A percentile compares a stretch with the other conserved stretches of the same genome.
Conservation (phyloP, 2,113 vertebrate genomes). For the Macaca nemestrina region DNA sequence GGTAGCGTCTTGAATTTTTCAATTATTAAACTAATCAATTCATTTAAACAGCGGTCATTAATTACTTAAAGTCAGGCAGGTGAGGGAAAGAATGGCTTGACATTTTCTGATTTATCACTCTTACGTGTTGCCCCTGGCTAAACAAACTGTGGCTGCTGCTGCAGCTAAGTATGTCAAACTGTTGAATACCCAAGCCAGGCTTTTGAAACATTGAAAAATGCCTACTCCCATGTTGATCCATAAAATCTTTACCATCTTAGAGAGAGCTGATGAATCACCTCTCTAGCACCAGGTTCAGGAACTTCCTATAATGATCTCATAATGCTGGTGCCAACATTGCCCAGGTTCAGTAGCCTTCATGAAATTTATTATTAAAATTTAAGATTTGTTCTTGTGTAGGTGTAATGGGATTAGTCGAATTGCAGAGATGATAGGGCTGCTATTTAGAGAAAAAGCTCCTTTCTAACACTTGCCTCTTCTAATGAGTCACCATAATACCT, state of each 20-base stretch:
- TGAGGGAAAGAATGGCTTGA: not conserved
- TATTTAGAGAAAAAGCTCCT: slow-evolving; percentile 25
- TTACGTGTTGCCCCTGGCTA: not conserved
- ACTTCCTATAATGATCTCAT: slow-evolving; percentile 2
- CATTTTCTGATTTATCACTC: not conserved
- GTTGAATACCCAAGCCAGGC: not conserved
- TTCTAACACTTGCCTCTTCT: slow-evolving; percentile 15
- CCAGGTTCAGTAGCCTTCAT: not conserved
- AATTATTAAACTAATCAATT: not conserved
- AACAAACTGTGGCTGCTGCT: not conserved
- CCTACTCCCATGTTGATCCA: not conserved
- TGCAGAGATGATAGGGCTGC: not conserved
- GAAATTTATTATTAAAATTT: slow-evolving; percentile 40
- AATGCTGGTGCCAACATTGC: not conserved
- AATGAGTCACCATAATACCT: slow-evolving; percentile 43
- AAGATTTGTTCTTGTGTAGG: slow-evolving; percentile 19
- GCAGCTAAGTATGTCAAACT: not conserved
- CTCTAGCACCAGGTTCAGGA: not conserved
- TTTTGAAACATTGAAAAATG: slow-evolving; percentile 14
- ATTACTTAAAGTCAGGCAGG: not conserved
- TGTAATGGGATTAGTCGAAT: slow-evolving; percentile 35
- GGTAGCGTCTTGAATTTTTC: not conserved
- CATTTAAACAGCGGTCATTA: not conserved
- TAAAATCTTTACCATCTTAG: not conserved
- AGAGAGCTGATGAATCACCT: slow-evolving; percentile 41